These are phyloP conservation scores for Sitophilus oryzae DNA, from an alignment of 1,140 invertebrate species.

Conservation along the genomic window DNA sequence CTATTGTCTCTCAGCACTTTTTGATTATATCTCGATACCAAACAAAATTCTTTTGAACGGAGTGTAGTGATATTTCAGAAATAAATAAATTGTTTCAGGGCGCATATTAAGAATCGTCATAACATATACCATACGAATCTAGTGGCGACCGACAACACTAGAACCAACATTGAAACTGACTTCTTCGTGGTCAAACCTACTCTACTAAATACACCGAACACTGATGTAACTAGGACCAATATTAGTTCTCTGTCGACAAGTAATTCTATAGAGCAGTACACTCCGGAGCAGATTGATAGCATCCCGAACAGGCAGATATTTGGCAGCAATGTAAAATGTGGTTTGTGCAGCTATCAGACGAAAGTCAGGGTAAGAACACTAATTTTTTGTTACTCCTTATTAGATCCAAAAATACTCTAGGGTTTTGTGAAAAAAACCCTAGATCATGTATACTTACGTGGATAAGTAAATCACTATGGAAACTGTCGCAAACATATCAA, in stretches of 20 bases:
- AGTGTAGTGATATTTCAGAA: not conserved
- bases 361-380: constrained; percentile 51
- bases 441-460: no score
- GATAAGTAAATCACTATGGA: no score
- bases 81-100: constrained; percentile 18
- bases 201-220: constrained; percentile 21
- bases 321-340: constrained; percentile 56
- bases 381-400: not conserved
- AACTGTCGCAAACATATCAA: no score
- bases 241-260: constrained; percentile 18
- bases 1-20: no score
- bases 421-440: no score
- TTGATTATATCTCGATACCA: not conserved
- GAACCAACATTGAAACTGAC: constrained; percentile 47
- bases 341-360: constrained; percentile 59
- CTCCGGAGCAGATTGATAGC: constrained; percentile 55
- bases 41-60: not conserved
- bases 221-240: constrained; percentile 20
- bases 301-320: constrained; percentile 63
- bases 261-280: constrained; percentile 49
- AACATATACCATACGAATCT: constrained; percentile 43
- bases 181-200: constrained; percentile 49
- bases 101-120: constrained; percentile 54
- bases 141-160: constrained; percentile 49
- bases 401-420: not conserved